phyloP scores from a whole-genome alignment of 2,888 invertebrate species.

The Parelbella ahira region DNA sequence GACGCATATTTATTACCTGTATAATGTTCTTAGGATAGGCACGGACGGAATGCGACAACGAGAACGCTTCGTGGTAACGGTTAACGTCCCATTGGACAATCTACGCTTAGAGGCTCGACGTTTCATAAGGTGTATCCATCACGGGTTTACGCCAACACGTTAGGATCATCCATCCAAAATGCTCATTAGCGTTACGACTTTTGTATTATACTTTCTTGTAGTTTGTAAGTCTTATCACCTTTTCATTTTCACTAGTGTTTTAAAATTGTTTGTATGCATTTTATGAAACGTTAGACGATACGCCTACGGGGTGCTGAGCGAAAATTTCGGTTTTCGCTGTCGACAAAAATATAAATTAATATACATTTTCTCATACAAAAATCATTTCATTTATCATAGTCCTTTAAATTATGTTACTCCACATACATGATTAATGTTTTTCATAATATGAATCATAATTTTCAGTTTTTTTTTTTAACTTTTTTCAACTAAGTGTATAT shows the following conservation, averaged over 20 bases:
- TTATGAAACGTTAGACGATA: conserved; percentile 69
- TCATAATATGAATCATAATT: too few species aligned
- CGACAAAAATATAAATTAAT: conserved; percentile 60
- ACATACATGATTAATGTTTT: too few species aligned
- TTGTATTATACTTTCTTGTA: conserved; percentile 75
- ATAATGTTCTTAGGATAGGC: conserved; percentile 55
- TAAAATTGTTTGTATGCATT: conserved; percentile 47
- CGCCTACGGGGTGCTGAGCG: conserved; percentile 60
- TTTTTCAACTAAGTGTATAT: too few species aligned
- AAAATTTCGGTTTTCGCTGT: conserved; percentile 59
- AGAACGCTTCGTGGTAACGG: conserved; percentile 44
- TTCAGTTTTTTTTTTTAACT: too few species aligned
- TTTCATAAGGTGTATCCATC: conserved; percentile 69
- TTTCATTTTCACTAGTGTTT: conserved; percentile 29
- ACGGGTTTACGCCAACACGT: conserved; percentile 46
- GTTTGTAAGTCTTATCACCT: conserved; percentile 54
- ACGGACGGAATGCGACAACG: conserved; percentile 60
- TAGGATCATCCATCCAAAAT: conserved; percentile 30
- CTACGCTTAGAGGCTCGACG: conserved; percentile 47
- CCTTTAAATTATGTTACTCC: not conserved
- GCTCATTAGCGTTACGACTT: conserved; percentile 43
- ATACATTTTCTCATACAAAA: conserved; percentile 50
- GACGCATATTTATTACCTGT: conserved; percentile 61
- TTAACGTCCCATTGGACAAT: conserved; percentile 32
- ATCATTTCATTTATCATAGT: conserved; percentile 7